Base-by-base conservation (phyloP, 2,113 vertebrate species). In the Nesogale talazaci region DNA sequence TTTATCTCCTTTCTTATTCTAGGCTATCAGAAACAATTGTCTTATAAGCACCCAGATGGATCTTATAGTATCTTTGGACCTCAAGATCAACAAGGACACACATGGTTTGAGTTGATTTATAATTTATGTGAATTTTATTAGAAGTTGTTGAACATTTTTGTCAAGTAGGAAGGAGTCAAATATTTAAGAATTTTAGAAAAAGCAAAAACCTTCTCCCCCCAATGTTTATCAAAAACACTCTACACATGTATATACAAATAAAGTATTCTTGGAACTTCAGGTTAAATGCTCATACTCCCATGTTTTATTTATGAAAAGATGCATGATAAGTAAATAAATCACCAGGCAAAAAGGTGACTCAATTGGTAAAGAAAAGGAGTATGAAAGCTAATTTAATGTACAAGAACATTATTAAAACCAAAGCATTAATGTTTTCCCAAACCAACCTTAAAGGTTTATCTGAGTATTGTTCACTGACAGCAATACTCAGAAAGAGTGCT, bases 11-110 rank as follows among this genome's bases (percentile, higher is more conserved):
- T 16, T 65, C 76, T 40, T 81, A 72, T 86, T 91, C 27, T 88
- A 98, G 98, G 98, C 7, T 98, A 98, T 79, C 97, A 97, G 94
- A 97, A 93, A 69, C 97, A 98, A 67, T 87, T 98, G 82, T 93
- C 94, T 29, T 98, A 97, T 83, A 98, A 96, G 79, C 97, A 93
- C 74, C 52, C 36, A 0, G 97, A 98, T 93, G 97, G 97, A 12
- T 98, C 98, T 17, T 98, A 98, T 75, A 98, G 98, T 52, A 90
- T 95, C 46, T 98, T 98, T 97, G 97, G 97, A n/a, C 20, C 91
- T 76, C 61, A 0, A 31, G 76, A 89, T 29, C 76, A 57, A 40
- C 94, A 95, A 89, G 97, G 97, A 17, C 98, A 97, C 42, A 97
- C 97, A 20, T 98, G 98, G 98, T 98, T 78, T 94, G 97, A 95